These are phyloP conservation scores for Acipenser ruthenus DNA, from an alignment of 2,797 vertebrate species.

Conservation along the genomic window DNA sequence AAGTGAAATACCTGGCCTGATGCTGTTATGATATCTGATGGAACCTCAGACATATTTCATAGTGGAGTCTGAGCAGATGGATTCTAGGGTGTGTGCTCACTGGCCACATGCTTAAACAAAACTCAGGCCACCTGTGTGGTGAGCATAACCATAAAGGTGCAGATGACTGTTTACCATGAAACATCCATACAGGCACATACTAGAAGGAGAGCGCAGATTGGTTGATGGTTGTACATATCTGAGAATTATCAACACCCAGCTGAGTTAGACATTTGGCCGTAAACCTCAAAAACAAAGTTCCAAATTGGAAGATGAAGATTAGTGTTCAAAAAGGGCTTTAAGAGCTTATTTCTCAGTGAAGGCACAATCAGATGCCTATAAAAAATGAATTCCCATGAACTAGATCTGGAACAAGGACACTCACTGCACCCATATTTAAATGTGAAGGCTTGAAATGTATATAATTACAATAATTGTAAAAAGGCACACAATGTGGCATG, in stretches of 20 bases:
- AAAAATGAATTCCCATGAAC: too few species aligned
- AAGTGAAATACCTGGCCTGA: not conserved
- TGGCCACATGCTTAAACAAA: not conserved
- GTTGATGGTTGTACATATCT: conserved; percentile 2
- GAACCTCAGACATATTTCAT: not conserved
- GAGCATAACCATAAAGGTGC: not conserved
- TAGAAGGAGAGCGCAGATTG: not conserved
- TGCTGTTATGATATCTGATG: not conserved
- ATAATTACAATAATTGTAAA: too few species aligned
- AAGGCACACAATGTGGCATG: too few species aligned
- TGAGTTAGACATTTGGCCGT: not conserved
- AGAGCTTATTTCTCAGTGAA: conserved; percentile 6
- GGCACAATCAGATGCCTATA: too few species aligned
- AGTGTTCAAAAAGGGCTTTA: not conserved
- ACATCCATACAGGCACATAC: not conserved
- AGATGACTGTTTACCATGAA: not conserved
- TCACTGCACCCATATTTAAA: too few species aligned
- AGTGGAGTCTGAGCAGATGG: not conserved
- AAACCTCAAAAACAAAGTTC: conserved; percentile 1
- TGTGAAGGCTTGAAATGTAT: too few species aligned
- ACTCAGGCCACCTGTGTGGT: not conserved
- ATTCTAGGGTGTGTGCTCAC: not conserved
- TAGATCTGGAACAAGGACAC: too few species aligned
- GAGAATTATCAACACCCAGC: not conserved
- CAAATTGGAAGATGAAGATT: not conserved